Conservation (phyloP, 2,113 vertebrate species). For the Excalfactoria chinensis region DNA sequence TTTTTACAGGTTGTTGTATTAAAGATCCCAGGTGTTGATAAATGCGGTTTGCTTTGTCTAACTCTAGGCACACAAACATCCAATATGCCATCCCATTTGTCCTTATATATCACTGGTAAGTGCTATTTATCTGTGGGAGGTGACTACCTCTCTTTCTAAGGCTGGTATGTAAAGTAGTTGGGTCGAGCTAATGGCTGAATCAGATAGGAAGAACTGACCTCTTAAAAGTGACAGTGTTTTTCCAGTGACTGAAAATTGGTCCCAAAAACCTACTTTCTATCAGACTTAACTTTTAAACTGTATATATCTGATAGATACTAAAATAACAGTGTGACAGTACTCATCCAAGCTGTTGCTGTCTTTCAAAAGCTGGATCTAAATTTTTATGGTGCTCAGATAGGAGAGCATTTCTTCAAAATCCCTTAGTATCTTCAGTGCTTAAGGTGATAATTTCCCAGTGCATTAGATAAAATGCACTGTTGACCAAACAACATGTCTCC, state of each 20-base stretch:
- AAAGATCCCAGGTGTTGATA: neutral
- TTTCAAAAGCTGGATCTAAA: neutral
- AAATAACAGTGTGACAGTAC: neutral
- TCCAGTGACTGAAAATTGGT: neutral
- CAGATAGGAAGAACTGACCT: neutral
- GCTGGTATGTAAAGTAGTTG: neutral
- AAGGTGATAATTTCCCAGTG: neutral
- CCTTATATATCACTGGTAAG: neutral
- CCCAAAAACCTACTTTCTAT: neutral
- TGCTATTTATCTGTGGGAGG: neutral
- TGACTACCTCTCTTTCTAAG: neutral
- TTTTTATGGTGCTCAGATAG: rapidly evolving
- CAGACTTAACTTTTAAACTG: neutral
- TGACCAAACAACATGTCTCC: neutral
- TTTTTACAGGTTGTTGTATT: neutral
- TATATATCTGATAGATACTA: neutral
- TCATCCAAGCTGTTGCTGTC: neutral
- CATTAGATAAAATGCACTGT: neutral
- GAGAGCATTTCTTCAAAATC: neutral
- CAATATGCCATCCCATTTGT: neutral
- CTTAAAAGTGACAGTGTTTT: neutral
- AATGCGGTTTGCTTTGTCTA: neutral
- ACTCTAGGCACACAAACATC: neutral
- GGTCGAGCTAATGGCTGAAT: neutral
- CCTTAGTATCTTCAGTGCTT: neutral